Base-by-base conservation (phyloP, 1,140 invertebrate genomes). In the Belonocnema kinseyi region DNA sequence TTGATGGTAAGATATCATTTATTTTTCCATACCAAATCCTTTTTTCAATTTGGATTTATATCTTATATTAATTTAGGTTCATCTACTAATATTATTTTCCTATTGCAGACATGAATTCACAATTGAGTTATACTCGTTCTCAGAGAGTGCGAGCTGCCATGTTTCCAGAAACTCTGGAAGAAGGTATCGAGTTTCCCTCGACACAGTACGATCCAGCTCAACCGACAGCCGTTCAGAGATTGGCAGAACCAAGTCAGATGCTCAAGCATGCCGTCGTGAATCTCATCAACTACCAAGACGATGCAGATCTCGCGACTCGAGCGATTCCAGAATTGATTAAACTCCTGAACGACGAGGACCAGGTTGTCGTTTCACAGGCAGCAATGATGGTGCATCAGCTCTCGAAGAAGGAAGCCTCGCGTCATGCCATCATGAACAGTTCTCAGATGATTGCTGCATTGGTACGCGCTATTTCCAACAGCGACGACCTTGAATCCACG, bases 341-440 rank as follows among this genome's bases (percentile, higher is more conserved):
- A 89, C 93, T 99, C 17, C 91, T 99, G 75, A 99, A 98, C 86
- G 97, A 99, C 90, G 98, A 99, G 91, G 98, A 99, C 92, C 98
- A 99, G 91, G 97, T 98, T 17, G 97, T 99, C 8, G 98, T 99
- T 0, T 98, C 97, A 11, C 97, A 99, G 88, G 98, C 98, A 56
- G 98, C 98, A 70, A 99, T 99, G 97, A 98, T 99, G 97, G 98
- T 99, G 0, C 98, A 99, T 88, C 98, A 99, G 88, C 92, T 99
- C 76, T 99, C 97, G 2, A 99, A 99, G 93, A 99, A 99, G 90
- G 98, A 99, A 91, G 98, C 98, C 12, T 99, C 98, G 13, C 94
- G 98, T 16, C 98, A 99, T 87, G 98, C 98, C 71, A 98, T 99
- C 77, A 99, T 99, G 97, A 99, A 99, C 90, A 99, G 97, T 77